Evolutionary conservation across 2,113 vertebrate species (phyloP), one percentile per base, ranked within the genome.

Genomic region (Mormoops blainvillei): DNA sequence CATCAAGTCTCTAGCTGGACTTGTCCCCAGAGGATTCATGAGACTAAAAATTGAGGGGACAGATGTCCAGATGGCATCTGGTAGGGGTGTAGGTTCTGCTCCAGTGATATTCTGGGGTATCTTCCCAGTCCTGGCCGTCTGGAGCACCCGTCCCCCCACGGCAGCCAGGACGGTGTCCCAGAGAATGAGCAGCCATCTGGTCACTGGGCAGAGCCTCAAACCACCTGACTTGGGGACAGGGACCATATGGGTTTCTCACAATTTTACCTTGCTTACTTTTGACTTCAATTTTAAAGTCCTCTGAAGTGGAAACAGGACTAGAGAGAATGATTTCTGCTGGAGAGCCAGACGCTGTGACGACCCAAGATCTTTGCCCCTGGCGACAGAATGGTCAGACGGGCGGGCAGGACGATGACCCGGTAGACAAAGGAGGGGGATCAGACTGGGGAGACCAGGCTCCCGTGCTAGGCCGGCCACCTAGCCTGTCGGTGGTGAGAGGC

Each of bases 31-130:
- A 94, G 90, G 76, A 96, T 94, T 93, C 94, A 89, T 92, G 90
- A 87, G 87, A 94, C 84, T 85, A 76, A 84, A 88, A 94, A 97
- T 91, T 31, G 83, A 92, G 73, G 54, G 87, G 89, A 95, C 91
- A 94, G 70, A 76, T 76, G 14, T 93, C 95, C 97, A 97, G 94
- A 97, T 97, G 97, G 97, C 76, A 70, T 97, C 65, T 87, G 87
- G 87, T 33, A 73, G 90, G 86, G 80, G 70, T n/a, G 22, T 52
- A 36, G 26, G 45, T 91, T 91, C 85, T 93, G 86, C 77, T 82
- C 74, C 74, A 93, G 91, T 12, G 58, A 61, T 67, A 89, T 97
- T 96, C 92, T 74, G 94, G 94, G 95, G 95, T 61, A 20, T 87
- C 87, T 97, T 96, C 97, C 92, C 90, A 94, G 71, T 88, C 76